phyloP scores from a whole-genome alignment of 92 coral and sea anemone species.

The Muricea muricata region DNA sequence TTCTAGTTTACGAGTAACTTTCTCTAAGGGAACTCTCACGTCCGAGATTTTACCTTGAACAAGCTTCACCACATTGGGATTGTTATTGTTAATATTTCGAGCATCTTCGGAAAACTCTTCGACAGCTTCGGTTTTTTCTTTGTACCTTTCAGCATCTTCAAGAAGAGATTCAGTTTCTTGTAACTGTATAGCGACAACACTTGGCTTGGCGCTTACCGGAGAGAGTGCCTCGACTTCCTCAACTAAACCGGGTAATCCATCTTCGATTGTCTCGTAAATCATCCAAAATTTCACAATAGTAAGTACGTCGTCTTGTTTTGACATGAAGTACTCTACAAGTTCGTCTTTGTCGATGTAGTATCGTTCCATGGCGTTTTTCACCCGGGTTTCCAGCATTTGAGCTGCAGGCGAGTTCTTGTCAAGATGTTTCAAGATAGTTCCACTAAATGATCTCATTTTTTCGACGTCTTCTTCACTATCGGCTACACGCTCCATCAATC shows the following conservation, averaged over 20 bases:
- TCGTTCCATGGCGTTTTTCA: conserved; percentile 66
- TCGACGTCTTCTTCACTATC: conserved; percentile 76
- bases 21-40: conserved; percentile 71
- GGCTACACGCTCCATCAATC: conserved; percentile 73
- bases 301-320: conserved; percentile 72
- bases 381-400: conserved; percentile 71
- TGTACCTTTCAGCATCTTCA: conserved; percentile 39
- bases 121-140: conserved; percentile 32
- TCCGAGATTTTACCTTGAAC: conserved; percentile 81
- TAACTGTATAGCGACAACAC: conserved; percentile 75
- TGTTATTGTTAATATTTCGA: conserved; percentile 13
- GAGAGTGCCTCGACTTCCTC: conserved; percentile 74
- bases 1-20: conserved; percentile 74
- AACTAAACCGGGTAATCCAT: conserved; percentile 79
- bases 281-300: conserved; percentile 80
- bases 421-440: conserved; percentile 73
- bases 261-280: conserved; percentile 80
- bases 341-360: conserved; percentile 64
- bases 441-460: conserved; percentile 74
- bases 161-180: conserved; percentile 71
- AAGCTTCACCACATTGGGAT: conserved; percentile 54
- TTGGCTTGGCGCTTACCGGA: conserved; percentile 77
- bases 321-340: conserved; percentile 71
- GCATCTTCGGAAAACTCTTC: conserved; percentile 38
- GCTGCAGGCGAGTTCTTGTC: conserved; percentile 79